Base-by-base conservation (phyloP, 2,113 vertebrate genomes). In the Phyllostomus discolor region DNA sequence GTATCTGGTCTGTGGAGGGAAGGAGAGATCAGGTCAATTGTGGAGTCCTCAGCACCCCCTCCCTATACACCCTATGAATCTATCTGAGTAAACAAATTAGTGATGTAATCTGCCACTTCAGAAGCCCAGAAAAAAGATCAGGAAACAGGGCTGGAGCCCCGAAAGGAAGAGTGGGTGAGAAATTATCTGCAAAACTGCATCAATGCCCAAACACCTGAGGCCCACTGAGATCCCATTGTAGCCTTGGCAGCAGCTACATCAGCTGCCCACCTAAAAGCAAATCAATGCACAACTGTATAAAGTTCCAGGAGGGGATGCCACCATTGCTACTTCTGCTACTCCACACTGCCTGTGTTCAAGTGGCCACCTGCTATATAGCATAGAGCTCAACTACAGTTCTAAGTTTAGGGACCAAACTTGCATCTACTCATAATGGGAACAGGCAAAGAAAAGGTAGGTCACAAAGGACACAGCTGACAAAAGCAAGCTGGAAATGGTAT, bases 321-420 rank as follows among this genome's bases (percentile, higher is more conserved):
- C 67, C 38, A 95, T 26, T 20, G 2, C 28, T 89, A 80, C 70
- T 92, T 87, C 50, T 95, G 41, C n/a, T 90, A 81, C 14, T 95
- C 9, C 16, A 90, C 20, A 66, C 15, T 89, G 87, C 31, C 64
- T 76, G 10, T 81, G 76, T 10, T 69, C 46, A 73, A 80, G 24
- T 54, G 67, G 85, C 16, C 41, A 76, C 26, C 52, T 81, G 67
- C n/a, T 84, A 24, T 46, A 64, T 31, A 82, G 12, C 38, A 80
- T 5, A 94, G 41, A 85, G 52, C n/a, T 46, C 33, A 81, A 76
- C 43, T 84, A 38, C 38, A 38, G 54, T 94, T 93, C 70, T 94
- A 83, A 92, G 59, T 73, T 91, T 91, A 96, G 50, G 50, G 22
- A 91, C n/a, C 69, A 82, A 94, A 88, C 43, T 82, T 87, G 82